These are phyloP conservation scores for Hippolais icterina DNA, from an alignment of 2,113 vertebrate species.

Conservation along the genomic window DNA sequence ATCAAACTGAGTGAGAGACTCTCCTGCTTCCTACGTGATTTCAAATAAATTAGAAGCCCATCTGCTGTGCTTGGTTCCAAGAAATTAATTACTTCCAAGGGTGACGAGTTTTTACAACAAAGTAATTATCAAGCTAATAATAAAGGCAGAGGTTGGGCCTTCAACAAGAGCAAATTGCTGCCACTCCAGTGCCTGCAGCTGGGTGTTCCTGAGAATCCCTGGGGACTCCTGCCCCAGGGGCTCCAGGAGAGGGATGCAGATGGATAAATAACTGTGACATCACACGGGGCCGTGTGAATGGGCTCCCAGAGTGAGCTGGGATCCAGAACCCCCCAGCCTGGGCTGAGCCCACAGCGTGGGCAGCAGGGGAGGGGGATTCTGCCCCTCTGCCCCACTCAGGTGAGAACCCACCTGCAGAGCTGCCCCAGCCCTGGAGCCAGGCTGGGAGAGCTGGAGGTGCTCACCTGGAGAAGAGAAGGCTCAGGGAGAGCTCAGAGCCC, in stretches of 20 bases:
- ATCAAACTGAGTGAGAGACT: background rate
- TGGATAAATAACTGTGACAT: background rate
- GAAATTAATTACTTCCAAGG: constrained; percentile 47
- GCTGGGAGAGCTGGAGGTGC: background rate
- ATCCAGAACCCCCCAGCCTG: background rate
- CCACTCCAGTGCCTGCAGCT: background rate
- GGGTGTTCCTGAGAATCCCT: background rate
- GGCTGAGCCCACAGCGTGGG: background rate
- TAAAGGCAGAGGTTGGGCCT: background rate
- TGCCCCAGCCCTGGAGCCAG: background rate
- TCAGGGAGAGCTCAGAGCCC: background rate
- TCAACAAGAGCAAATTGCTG: background rate
- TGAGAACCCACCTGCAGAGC: background rate
- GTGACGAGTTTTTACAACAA: background rate
- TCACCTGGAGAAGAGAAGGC: background rate
- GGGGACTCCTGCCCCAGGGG: fast-evolving
- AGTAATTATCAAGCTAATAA: constrained; percentile 15
- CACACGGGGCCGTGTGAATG: fast-evolving
- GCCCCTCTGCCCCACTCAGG: background rate
- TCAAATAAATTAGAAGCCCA: constrained; percentile 30
- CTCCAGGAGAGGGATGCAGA: background rate
- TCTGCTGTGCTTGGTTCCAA: constrained; percentile 8
- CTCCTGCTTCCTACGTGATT: background rate
- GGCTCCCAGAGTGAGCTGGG: background rate
- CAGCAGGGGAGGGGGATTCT: background rate